Conservation (phyloP, 2,888 invertebrate species). For the Erebia aethiops region DNA sequence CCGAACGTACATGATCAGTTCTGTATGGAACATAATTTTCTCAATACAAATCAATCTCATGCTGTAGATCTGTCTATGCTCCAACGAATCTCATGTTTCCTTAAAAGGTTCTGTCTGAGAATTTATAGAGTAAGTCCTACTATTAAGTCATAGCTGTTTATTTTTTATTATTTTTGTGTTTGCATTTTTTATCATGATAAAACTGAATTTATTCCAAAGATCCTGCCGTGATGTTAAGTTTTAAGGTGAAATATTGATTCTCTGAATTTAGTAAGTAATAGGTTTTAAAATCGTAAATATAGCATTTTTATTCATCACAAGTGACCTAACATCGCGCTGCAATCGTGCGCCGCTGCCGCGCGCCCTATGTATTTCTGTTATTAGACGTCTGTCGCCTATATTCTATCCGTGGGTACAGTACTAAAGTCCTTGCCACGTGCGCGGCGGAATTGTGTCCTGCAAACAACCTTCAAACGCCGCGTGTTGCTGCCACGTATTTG, state of each 20-base stretch:
- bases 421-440: no score
- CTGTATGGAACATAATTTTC: conserved; percentile 52
- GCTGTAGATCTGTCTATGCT: conserved; percentile 64
- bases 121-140: conserved; percentile 64
- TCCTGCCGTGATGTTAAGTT: background rate
- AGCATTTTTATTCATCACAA: no score
- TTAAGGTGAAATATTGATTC: background rate
- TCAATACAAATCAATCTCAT: conserved; percentile 61
- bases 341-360: no score
- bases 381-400: no score
- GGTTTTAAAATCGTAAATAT: background rate
- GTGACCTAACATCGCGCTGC: no score
- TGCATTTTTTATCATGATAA: background rate
- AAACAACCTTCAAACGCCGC: no score
- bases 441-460: no score
- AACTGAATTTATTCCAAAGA: background rate
- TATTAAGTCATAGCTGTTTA: conserved; percentile 16
- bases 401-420: no score
- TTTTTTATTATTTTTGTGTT: background rate
- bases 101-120: conserved; percentile 72
- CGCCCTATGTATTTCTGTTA: no score
- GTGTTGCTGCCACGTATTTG: no score
- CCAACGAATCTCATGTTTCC: conserved; percentile 72
- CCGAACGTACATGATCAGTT: conserved; percentile 61
- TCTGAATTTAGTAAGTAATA: background rate